Evolutionary conservation across 2,113 vertebrate species (phyloP).

Genomic region (Phalacrocorax aristotelis): DNA sequence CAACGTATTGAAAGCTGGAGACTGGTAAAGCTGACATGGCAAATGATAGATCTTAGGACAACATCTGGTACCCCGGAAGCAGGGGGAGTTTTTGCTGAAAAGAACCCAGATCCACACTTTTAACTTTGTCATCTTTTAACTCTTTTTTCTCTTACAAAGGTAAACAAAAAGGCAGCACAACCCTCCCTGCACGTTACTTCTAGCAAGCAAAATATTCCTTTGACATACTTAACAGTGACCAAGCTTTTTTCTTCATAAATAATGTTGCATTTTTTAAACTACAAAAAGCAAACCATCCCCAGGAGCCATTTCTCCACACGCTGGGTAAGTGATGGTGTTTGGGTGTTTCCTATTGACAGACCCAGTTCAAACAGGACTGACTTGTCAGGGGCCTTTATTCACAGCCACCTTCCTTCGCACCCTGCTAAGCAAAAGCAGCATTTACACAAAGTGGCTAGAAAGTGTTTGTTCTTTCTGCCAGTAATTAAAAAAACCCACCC

Average conservation of each 20-base stretch:
- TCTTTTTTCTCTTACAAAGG: neutral
- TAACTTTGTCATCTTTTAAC: neutral
- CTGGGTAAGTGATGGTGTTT: fast-evolving
- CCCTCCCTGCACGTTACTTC: neutral
- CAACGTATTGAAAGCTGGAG: neutral
- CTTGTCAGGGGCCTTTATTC: neutral
- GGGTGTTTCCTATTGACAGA: neutral
- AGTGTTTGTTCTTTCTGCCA: neutral
- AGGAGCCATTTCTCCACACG: fast-evolving
- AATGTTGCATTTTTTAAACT: neutral
- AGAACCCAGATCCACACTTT: neutral
- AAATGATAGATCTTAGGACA: neutral
- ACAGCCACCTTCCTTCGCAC: neutral
- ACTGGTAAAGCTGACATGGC: neutral
- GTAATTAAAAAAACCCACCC: neutral
- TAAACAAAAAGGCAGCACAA: neutral
- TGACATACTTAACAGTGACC: neutral
- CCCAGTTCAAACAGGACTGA: neutral
- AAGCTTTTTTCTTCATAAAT: neutral
- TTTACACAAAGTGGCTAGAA: neutral
- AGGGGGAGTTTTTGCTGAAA: neutral
- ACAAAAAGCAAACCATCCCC: neutral
- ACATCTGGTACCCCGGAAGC: neutral
- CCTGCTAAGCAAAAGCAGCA: neutral
- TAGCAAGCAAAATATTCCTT: neutral